Evolutionary conservation across 2,888 invertebrate species (phyloP).

Genomic region (Apeira syringaria): DNA sequence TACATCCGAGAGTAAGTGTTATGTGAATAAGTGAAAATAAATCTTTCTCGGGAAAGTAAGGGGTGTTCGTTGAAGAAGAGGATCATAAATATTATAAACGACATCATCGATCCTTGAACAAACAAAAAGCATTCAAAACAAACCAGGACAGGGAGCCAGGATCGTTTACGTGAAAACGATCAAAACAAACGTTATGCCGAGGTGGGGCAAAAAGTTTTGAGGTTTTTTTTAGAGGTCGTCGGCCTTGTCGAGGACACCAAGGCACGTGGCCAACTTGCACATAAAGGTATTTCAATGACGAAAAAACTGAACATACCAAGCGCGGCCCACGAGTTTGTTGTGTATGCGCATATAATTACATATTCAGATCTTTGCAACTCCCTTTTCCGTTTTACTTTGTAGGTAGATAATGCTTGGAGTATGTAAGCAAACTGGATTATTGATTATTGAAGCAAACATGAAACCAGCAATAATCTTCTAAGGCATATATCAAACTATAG

Average conservation of each 20-base stretch:
- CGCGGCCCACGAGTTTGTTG: constrained; percentile 18
- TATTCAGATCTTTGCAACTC: constrained; percentile 14
- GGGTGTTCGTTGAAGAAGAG: constrained; percentile 31
- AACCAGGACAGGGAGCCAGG: constrained; percentile 50
- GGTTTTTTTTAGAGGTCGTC: constrained; percentile 67
- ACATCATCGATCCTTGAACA: constrained; percentile 49
- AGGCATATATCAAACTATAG: no score
- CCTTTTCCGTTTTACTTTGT: constrained; percentile 7
- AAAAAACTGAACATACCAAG: constrained; percentile 42
- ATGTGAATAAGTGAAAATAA: constrained; percentile 17
- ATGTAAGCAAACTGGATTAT: no score
- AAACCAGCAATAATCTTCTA: no score
- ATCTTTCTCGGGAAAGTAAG: constrained; percentile 23
- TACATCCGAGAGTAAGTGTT: constrained; percentile 4
- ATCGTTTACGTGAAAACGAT: constrained; percentile 74
- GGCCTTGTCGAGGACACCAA: constrained; percentile 74
- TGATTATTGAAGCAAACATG: no score
- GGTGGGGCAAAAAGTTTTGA: constrained; percentile 64
- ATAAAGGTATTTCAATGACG: constrained; percentile 55
- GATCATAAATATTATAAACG: constrained; percentile 57
- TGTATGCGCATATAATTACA: constrained; percentile 12
- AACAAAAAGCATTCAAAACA: constrained; percentile 52
- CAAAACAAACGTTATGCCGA: constrained; percentile 75
- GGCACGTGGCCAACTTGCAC: constrained; percentile 64
- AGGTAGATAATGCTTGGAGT: no score